A percentile compares a stretch with the other conserved stretches of the same genome.
phyloP scores from a whole-genome alignment of 2,888 invertebrate genomes.

The Chelonus formosanus region DNA sequence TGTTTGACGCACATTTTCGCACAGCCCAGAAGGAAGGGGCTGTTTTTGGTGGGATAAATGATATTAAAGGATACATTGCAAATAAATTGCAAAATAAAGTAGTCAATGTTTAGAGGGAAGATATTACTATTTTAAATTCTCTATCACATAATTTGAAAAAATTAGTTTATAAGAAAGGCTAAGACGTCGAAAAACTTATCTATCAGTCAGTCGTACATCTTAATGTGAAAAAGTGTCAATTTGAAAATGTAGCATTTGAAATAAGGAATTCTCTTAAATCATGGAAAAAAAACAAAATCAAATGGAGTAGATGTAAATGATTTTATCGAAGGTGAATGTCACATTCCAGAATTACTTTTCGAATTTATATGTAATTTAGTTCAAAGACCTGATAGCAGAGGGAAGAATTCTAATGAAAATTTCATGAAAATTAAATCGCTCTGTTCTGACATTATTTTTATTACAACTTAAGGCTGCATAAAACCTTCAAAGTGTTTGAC shows the following conservation, averaged over 20 bases:
- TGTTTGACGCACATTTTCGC: no score
- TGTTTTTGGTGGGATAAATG: no score
- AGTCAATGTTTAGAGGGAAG: background rate
- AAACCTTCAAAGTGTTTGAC: conserved; percentile 42
- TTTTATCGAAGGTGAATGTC: conserved; percentile 3
- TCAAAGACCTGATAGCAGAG: background rate
- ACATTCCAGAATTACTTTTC: background rate
- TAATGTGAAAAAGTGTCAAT: background rate
- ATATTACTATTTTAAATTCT: background rate
- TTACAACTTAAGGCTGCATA: background rate
- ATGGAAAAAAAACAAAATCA: background rate
- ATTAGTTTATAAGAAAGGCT: background rate
- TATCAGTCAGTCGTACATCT: background rate
- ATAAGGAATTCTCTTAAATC: background rate
- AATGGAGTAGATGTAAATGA: background rate
- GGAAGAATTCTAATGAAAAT: background rate
- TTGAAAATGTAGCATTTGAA: background rate
- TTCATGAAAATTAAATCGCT: conserved; percentile 3
- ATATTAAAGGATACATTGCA: background rate
- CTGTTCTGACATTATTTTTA: conserved; percentile 5
- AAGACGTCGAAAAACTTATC: background rate
- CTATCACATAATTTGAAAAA: background rate
- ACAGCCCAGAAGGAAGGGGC: no score
- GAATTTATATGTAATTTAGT: conserved; percentile 14
- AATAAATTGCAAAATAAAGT: background rate